A percentile compares a stretch with the other conserved stretches of the same genome.
Conservation (phyloP, 2,113 vertebrate species). For the Aleadryas rufinucha region DNA sequence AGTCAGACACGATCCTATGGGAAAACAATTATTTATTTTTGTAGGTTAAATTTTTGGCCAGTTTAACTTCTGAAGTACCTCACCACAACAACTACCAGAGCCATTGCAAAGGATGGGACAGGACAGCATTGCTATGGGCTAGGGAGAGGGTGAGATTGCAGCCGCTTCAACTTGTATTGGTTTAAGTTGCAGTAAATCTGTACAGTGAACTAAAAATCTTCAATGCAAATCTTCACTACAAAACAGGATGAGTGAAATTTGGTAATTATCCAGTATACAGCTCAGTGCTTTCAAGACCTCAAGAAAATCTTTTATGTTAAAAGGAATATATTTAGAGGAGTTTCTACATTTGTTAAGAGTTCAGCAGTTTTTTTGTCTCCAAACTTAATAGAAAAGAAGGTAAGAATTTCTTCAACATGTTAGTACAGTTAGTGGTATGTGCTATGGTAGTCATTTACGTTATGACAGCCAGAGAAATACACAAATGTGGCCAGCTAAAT, state of each 20-base stretch:
- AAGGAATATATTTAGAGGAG: background rate
- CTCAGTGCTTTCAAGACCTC: background rate
- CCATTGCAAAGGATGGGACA: background rate
- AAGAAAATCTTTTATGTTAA: background rate
- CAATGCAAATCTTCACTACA: background rate
- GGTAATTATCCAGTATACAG: background rate
- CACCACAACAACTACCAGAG: background rate
- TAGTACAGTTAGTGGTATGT: background rate
- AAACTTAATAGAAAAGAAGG: background rate
- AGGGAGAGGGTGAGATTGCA: background rate
- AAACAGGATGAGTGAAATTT: background rate
- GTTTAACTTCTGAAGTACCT: background rate
- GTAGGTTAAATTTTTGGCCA: background rate
- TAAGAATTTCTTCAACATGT: background rate
- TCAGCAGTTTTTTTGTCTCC: background rate
- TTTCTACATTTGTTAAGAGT: background rate
- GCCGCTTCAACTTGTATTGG: background rate
- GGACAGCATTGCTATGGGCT: background rate
- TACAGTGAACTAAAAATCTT: background rate
- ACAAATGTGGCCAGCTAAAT: background rate
- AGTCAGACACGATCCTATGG: background rate
- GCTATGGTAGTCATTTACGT: background rate
- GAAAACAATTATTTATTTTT: background rate
- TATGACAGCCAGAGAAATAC: background rate
- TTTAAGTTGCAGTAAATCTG: background rate